These are phyloP conservation scores for Otus sunia DNA, from an alignment of 2,113 vertebrate species.

Conservation along the genomic window DNA sequence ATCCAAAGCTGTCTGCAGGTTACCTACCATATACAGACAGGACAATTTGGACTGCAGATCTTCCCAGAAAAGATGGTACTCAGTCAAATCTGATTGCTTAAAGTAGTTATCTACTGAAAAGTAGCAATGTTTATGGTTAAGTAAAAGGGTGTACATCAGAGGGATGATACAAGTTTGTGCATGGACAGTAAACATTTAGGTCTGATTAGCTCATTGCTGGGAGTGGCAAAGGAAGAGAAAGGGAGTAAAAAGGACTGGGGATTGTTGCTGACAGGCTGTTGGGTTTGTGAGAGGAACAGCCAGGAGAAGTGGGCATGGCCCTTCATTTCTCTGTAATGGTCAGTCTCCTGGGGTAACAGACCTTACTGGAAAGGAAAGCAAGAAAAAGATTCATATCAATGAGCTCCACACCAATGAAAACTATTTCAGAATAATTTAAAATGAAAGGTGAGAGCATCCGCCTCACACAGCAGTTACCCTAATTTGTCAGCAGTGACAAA, in stretches of 20 bases:
- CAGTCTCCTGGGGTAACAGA: not conserved
- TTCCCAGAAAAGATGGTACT: not conserved
- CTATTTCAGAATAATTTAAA: not conserved
- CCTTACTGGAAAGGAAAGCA: not conserved
- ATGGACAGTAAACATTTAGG: not conserved
- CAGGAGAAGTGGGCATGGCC: not conserved
- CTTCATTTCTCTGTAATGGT: not conserved
- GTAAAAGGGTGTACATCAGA: not conserved
- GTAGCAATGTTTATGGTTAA: not conserved
- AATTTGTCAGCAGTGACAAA: not conserved
- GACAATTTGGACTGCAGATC: not conserved
- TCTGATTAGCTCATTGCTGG: not conserved
- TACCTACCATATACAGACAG: not conserved
- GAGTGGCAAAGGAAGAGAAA: not conserved
- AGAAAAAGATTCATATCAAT: not conserved
- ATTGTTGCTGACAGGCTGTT: not conserved
- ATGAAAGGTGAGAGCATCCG: not conserved
- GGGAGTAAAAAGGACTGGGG: too few species aligned
- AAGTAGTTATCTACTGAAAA: not conserved
- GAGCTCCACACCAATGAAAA: not conserved
- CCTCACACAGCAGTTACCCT: not conserved
- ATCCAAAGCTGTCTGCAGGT: conserved; percentile 13
- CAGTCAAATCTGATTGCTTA: not conserved
- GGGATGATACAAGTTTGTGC: not conserved
- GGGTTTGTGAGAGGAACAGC: not conserved